Percentiles rank a stretch among this genome's conserved stretches.
Evolutionary conservation across 2,797 vertebrate species (phyloP).

Genomic region (Siniperca obscura): DNA sequence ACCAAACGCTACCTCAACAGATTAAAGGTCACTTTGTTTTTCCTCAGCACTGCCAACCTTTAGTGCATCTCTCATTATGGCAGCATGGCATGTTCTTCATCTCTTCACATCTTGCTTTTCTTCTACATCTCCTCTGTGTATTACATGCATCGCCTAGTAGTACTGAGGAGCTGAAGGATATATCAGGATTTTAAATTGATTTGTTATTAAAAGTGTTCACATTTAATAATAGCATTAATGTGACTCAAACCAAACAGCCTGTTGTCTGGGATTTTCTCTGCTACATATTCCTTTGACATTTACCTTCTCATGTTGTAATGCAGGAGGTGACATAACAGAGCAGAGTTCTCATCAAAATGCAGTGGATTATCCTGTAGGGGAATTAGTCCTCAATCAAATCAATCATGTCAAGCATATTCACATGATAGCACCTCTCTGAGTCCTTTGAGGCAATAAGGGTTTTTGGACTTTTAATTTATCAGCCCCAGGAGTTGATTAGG

Average conservation of each 20-base stretch:
- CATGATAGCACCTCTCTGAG: slow-evolving; percentile 31
- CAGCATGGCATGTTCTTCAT: background rate
- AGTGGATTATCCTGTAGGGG: slow-evolving; percentile 41
- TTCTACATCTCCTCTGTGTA: background rate
- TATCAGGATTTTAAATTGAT: background rate
- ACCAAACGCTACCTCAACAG: slow-evolving; percentile 92
- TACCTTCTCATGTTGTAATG: slow-evolving; percentile 21
- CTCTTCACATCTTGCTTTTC: background rate
- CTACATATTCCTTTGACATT: background rate
- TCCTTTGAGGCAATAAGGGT: slow-evolving; percentile 29
- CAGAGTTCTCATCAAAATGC: slow-evolving; percentile 38
- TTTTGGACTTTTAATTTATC: slow-evolving; percentile 38
- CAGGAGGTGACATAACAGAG: slow-evolving; percentile 20
- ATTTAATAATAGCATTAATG: background rate
- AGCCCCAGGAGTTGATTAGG: slow-evolving; percentile 14
- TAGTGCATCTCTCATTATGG: slow-evolving; percentile 6
- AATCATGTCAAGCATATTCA: slow-evolving; percentile 48
- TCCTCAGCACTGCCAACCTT: background rate
- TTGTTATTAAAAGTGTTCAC: background rate
- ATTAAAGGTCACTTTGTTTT: slow-evolving; percentile 89
- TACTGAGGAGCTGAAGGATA: background rate
- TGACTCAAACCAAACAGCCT: background rate
- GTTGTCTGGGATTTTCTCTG: background rate
- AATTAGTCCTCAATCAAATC: slow-evolving; percentile 53
- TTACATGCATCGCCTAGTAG: background rate